Base-by-base conservation (phyloP, 2,797 vertebrate genomes). In the Halcyon smyrnensis region DNA sequence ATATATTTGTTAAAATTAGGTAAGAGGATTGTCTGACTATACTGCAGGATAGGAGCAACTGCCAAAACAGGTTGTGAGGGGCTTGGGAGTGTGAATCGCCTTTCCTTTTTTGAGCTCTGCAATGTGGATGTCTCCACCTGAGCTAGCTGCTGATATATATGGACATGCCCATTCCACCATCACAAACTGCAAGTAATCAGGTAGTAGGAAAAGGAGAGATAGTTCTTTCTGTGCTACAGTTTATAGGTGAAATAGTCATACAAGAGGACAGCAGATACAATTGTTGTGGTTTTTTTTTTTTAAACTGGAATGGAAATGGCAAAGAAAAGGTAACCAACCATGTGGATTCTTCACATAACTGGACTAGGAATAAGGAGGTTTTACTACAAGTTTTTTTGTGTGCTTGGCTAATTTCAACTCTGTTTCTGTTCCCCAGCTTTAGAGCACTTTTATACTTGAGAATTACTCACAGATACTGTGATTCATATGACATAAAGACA, bases 11-110 rank as follows among this genome's bases (percentile, higher is more conserved):
- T 87, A 48, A 79, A 79, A 56, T 41, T 43, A 43, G 16, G 4
- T 53, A 75, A n/a, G 15, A 18, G 8, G 34, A 27, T 51, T 23
- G 2, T 68, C 32, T 84, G 45, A n/a, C 18, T 85, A 15, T 9
- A 15, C 3, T 43, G 10, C 16, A 94, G 36, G 20, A 46, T 32
- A 71, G 39, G 3, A 67, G 20, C 45, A 73, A 24, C 17, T 83
- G 36, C 32, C 28, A 63, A 45, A 85, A 60, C 3, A 39, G 6
- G 1, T 21, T 77, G 17, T 54, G 56, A 18, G 23, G 16, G 8
- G 32, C 68, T 48, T 64, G 11, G 3, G 4, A 65, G 6, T 0
- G 1, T 57, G 13, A 77, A 32, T 43, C 18, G 15, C 5, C 17
- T 57, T 32, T 48, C 43, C 32, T 54, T 30, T 32, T 50, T 34